Evolutionary conservation across 2,113 vertebrate species (phyloP).

Genomic region (Leuciscus idus): DNA sequence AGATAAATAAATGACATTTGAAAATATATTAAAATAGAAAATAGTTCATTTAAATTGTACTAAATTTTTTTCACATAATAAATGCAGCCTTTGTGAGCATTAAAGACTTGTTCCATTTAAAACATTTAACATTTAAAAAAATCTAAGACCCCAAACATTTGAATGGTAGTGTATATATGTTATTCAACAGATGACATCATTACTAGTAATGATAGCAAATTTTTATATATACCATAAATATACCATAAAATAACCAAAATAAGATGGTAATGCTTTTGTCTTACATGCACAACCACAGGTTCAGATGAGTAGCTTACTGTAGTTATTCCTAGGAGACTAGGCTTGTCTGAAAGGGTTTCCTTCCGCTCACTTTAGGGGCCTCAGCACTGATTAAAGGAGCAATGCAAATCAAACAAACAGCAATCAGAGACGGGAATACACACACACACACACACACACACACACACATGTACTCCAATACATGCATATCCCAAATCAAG

Average conservation of each 20-base stretch:
- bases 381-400: constrained; percentile 49
- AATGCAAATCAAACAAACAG: constrained; percentile 72
- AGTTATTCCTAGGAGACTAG: constrained; percentile 30
- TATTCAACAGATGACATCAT: background rate
- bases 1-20: no score
- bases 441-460: constrained; percentile 46
- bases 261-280: background rate
- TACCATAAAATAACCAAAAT: background rate
- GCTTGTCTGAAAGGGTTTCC: constrained; percentile 43
- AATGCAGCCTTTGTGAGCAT: background rate
- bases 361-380: constrained; percentile 34
- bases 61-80: background rate
- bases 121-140: background rate
- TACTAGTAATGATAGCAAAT: no score
- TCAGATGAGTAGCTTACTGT: background rate
- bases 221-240: no score
- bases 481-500: constrained; percentile 42
- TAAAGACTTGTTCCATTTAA: background rate
- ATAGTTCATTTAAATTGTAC: no score
- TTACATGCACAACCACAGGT: constrained; percentile 19
- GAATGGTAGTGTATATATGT: background rate
- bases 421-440: constrained; percentile 64
- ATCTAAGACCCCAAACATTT: background rate
- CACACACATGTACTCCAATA: constrained; percentile 47
- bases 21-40: no score